Base-by-base conservation (phyloP, 2,888 invertebrate genomes). In the Laothoe populi region DNA sequence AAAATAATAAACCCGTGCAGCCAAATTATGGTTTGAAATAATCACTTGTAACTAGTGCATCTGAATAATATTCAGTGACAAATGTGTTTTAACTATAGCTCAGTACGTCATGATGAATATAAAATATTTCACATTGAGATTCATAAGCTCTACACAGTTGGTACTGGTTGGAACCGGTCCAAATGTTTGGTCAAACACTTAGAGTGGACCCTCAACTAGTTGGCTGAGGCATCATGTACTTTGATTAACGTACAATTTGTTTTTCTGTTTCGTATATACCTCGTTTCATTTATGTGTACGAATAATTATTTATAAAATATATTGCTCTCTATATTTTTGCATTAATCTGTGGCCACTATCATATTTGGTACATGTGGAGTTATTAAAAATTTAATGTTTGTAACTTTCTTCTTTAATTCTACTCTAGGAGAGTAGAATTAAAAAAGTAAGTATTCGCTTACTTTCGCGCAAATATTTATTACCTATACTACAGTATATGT, bases 121-220 rank as follows among this genome's bases (percentile, higher is more conserved):
- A 75, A 75, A 73, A 70, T 62, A 65, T 70, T 70, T 70, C 70
- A 66, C 69, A 70, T 68, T 71, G 67, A 66, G 63, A 68, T 72
- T 73, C 70, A 64, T 68, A 67, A 67, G 65, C 69, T 70, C 64
- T 72, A 75, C 53, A 35, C 62, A 59, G 35, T 38, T 62, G 62
- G 62, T 78, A 68, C 73, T 65, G 66, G 69, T 70, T 72, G 77
- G 76, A 74, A 77, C 83, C 83, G 82, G 83, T 73, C 79, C 67
- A 75, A 77, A 75, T 89, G 85, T 90, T 89, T 90, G 83, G 74
- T 69, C 79, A 85, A 83, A 74, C 74, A 76, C 82, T 90, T 90
- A 90, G 79, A 84, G 69, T 69, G 66, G 67, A 72, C 75, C 81
- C 78, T 70, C 79, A 80, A 82, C 84, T 81, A 75, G 87, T 83